phyloP scores from a whole-genome alignment of 2,888 invertebrate species.

The Eudemis profundana region DNA sequence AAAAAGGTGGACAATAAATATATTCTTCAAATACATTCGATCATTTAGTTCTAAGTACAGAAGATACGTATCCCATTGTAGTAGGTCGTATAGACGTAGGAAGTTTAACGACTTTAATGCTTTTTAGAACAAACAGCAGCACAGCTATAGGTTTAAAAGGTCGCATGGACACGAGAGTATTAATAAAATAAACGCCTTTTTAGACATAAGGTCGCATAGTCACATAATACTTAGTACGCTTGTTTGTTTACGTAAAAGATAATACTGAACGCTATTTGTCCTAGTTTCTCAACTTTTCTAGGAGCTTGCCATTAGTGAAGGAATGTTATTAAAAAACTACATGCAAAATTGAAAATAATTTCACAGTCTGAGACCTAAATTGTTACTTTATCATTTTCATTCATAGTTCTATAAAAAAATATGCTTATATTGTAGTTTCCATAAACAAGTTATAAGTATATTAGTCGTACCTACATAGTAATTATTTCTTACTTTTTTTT shows the following conservation, averaged over 20 bases:
- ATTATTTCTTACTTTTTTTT: too few relatives aligned
- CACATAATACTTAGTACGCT: not conserved
- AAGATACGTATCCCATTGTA: not conserved
- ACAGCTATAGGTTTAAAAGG: not conserved
- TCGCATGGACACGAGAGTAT: not conserved
- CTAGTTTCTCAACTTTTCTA: not conserved
- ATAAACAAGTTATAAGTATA: too few relatives aligned
- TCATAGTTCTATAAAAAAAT: too few relatives aligned
- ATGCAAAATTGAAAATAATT: too few relatives aligned
- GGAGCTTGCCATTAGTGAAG: not conserved
- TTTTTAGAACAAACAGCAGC: slow-evolving; percentile 6
- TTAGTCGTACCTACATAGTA: too few relatives aligned
- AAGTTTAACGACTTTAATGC: slow-evolving; percentile 6
- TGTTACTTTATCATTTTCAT: too few relatives aligned
- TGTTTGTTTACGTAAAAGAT: slow-evolving; percentile 2
- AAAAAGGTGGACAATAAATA: not conserved
- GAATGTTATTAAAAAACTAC: not conserved
- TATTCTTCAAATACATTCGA: not conserved
- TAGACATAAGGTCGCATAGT: not conserved
- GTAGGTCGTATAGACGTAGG: slow-evolving; percentile 4
- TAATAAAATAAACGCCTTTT: not conserved
- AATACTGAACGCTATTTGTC: not conserved
- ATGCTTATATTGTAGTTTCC: too few relatives aligned
- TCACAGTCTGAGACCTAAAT: too few relatives aligned
- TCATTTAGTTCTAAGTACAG: not conserved